A percentile compares a stretch with the other conserved stretches of the same genome.
These are phyloP conservation scores for Crotalus viridis DNA, from an alignment of 2,113 vertebrate species.

Conservation along the genomic window DNA sequence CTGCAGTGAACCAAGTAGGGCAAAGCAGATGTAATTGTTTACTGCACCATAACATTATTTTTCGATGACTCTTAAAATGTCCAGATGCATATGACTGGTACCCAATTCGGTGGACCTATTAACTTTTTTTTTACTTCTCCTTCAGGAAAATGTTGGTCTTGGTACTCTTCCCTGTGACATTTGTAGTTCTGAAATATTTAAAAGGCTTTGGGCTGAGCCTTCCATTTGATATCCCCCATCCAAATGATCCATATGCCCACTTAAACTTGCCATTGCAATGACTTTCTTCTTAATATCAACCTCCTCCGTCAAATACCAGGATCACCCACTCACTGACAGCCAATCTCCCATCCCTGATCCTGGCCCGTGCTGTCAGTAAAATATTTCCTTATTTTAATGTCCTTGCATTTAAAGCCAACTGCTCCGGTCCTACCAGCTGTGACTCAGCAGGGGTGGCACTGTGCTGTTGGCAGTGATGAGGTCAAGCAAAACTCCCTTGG, in stretches of 20 bases:
- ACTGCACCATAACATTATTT: neutral
- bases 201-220: neutral
- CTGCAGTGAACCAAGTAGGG: neutral
- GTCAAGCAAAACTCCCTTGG: conserved; percentile 10
- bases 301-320: conserved; percentile 10
- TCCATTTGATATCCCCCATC: neutral
- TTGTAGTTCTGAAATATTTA: conserved; percentile 7
- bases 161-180: neutral
- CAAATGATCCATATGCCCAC: neutral
- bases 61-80: neutral
- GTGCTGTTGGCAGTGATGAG: neutral
- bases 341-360: neutral
- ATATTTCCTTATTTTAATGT: conserved; percentile 9
- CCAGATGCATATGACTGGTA: neutral
- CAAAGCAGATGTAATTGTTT: neutral
- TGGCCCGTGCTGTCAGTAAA: neutral
- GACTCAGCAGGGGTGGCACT: neutral
- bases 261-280: neutral
- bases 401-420: neutral
- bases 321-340: neutral
- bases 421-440: neutral
- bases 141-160: neutral
- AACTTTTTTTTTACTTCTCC: neutral
- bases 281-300: neutral
- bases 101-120: neutral